Base-by-base conservation (phyloP, 1,140 invertebrate genomes). In the Drosophila saltans region DNA sequence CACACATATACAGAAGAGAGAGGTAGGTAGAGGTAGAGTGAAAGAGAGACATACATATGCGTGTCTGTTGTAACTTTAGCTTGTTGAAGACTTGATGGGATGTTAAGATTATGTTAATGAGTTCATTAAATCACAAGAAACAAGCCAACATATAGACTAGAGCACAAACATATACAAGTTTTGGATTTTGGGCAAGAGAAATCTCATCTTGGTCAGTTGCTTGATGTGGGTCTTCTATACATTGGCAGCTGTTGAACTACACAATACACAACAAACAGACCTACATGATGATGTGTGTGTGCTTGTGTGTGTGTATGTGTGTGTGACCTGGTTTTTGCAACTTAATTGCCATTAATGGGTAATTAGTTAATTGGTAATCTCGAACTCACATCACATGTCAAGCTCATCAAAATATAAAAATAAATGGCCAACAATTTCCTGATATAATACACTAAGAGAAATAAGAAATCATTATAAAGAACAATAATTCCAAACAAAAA, bases 51-150 rank as follows among this genome's bases (percentile, higher is more conserved):
- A 75, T 33, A 67, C 36, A 60, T 48, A 75, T 69, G 57, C 68
- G 66, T 66, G 65, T 64, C 56, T 77, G 69, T 57, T 65, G 43
- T 69, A 68, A 75, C 62, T 74, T 78, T 55, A 75, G 43, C 84
- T 78, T 78, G 80, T 83, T 77, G 57, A 80, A 70, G 67, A 84
- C 67, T 80, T 88, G 84, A 89, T 89, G 84, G 80, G 80, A 89
- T 84, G 78, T 84, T 84, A 89, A 88, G 84, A 88, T 88, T 88
- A 88, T 88, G 84, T 84, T 88, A 88, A 88, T 89, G 80, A 88
- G 84, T 84, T 88, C 80, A 88, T 88, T 89, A 89, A 89, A 83
- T 84, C 84, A 88, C 77, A 73, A 78, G 71, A 55, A 72, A 74
- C 83, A 83, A 71, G 70, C 68, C 72, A 21, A 40, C 61, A 61